Evolutionary conservation across 1,140 invertebrate genomes (phyloP), one percentile per base, ranked within the genome.

Genomic region (Drosophila kurseongensis): DNA sequence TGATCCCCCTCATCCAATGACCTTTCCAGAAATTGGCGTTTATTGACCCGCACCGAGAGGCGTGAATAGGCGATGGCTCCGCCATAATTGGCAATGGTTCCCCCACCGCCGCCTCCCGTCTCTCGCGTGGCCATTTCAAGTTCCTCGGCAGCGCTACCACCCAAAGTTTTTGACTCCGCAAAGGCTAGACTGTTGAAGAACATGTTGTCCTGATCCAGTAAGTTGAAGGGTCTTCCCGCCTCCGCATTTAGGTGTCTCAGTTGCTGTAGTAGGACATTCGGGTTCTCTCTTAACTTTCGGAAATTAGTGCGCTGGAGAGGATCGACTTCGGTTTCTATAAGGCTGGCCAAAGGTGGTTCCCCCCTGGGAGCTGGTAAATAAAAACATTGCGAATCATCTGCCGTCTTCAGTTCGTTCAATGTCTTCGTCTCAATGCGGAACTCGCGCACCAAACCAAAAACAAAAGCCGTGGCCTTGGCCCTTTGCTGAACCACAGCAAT

Each of bases 151-250:
- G 3, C 5, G 4, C 9, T 45, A 0, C 13, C 16, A 3, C 13
- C 45, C 13, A 48, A 10, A 1, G 32, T n/a, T 45, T 60, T 55
- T 5, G 51, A 9, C 5, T 73, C 41, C 8, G 16, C 42, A 41
- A 59, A 58, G 29, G 47, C 38, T 29, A 77, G 13, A 36, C 75
- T 81, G 32, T 91, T 88, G 16, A 91, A 78, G 42, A 91, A 91
- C 71, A 90, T 80, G 4, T 72, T 63, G 45, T 91, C 90, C 48
- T 89, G 86, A 10, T 91, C 90, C 5, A 91, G 55, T 8, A 89
- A 27, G 67, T 79, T 91, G 38, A 83, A 89, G 0, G 78, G 52
- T 14, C 9, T 14, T 8, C 51, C 40, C 2, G 51, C 12, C 1
- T 45, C 60, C 1, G 45, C 50, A 1, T 18, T 4, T 0, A 77